Evolutionary conservation across 64 coral and sea anemone species (phyloP).

Genomic region (Anthopleura sola): DNA sequence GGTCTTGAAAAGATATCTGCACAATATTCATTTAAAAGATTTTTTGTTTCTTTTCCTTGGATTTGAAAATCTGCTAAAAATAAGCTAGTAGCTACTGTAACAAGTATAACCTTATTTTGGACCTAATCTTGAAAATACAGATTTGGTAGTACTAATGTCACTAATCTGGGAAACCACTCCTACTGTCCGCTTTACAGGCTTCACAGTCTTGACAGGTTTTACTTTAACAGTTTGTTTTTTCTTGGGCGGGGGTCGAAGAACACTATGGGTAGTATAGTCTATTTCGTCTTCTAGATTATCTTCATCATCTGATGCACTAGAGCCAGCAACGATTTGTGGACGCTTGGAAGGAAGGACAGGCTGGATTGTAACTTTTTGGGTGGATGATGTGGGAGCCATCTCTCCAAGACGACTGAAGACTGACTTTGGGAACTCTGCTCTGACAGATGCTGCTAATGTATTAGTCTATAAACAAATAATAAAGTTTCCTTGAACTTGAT

Average conservation of each 20-base stretch:
- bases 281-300: slow-evolving; percentile 23
- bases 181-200: slow-evolving; percentile 47
- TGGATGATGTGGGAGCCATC: slow-evolving; percentile 1
- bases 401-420: slow-evolving; percentile 59
- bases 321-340: not conserved
- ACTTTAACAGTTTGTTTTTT: slow-evolving; percentile 25
- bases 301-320: slow-evolving; percentile 1
- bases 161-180: slow-evolving; percentile 27
- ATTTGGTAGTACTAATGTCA: slow-evolving; percentile 10
- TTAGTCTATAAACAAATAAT: slow-evolving; percentile 21
- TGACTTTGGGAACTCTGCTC: not conserved
- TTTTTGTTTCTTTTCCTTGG: too few species aligned
- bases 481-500: not conserved
- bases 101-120: not conserved
- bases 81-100: too few species aligned
- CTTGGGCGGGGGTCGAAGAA: slow-evolving; percentile 28
- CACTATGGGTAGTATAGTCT: slow-evolving; percentile 60
- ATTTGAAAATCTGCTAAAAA: not conserved
- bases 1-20: not conserved
- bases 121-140: slow-evolving; percentile 52
- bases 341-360: slow-evolving; percentile 41
- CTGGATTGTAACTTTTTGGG: slow-evolving; percentile 37
- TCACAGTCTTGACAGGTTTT: slow-evolving; percentile 56
- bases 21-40: too few species aligned
- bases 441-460: not conserved